phyloP scores from a whole-genome alignment of 2,888 invertebrate genomes.

The Hermaeophaga mercurialis region DNA sequence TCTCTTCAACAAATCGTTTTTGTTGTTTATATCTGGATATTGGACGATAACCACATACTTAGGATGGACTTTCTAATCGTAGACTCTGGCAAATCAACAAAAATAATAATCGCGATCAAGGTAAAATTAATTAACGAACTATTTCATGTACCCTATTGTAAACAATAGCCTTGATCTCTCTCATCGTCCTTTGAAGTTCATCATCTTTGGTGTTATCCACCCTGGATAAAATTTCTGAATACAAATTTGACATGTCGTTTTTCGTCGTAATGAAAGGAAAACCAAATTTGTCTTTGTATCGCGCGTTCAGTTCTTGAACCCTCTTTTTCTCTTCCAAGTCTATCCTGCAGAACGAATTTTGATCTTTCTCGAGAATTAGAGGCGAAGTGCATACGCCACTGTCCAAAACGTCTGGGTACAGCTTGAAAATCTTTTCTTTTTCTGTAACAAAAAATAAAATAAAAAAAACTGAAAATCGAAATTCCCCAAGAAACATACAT shows the following conservation, averaged over 20 bases:
- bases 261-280: slow-evolving; percentile 72
- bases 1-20: no score
- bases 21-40: no score
- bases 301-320: slow-evolving; percentile 60
- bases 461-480: no score
- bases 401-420: slow-evolving; percentile 71
- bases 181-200: slow-evolving; percentile 65
- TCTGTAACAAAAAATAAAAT: slow-evolving; percentile 55
- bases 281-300: slow-evolving; percentile 68
- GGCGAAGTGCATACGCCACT: slow-evolving; percentile 61
- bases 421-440: slow-evolving; percentile 62
- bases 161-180: slow-evolving; percentile 73
- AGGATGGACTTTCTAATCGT: no score
- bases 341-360: slow-evolving; percentile 60
- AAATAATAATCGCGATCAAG: no score
- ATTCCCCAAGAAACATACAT: slow-evolving; percentile 6
- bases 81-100: no score
- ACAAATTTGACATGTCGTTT: slow-evolving; percentile 65
- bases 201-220: slow-evolving; percentile 61
- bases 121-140: no score
- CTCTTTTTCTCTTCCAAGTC: slow-evolving; percentile 60
- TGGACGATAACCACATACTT: no score
- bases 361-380: slow-evolving; percentile 64
- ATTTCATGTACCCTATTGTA: slow-evolving; percentile 60
- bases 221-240: slow-evolving; percentile 62